phyloP scores from a whole-genome alignment of 2,888 invertebrate genomes.

The Lacanobia wlatinum region DNA sequence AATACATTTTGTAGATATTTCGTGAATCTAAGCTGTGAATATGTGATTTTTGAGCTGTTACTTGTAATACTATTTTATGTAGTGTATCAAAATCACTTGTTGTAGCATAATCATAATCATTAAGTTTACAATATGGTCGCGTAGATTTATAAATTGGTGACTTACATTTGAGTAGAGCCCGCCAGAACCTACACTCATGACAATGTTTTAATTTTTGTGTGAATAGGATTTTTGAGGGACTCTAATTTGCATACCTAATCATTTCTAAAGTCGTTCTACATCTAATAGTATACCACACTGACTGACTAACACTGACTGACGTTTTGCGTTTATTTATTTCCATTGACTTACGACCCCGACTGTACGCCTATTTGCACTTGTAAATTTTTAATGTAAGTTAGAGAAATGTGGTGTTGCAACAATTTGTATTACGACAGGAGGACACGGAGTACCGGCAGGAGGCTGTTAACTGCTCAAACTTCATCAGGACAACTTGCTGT shows the following conservation, averaged over 20 bases:
- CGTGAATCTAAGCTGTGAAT: neutral
- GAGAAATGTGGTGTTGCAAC: conserved; percentile 22
- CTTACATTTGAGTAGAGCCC: neutral
- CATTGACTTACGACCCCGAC: neutral
- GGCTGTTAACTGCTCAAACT: conserved; percentile 39
- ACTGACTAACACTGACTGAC: too few species aligned
- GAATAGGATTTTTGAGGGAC: neutral
- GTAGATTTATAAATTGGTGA: neutral
- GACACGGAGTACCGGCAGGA: neutral
- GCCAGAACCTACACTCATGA: neutral
- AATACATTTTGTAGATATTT: neutral
- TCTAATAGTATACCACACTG: neutral
- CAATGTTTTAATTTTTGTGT: neutral
- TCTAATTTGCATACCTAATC: neutral
- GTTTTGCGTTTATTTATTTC: neutral
- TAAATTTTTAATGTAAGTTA: conserved; percentile 54
- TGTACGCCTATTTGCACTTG: conserved; percentile 13
- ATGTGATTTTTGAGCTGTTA: neutral
- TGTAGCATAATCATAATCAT: neutral
- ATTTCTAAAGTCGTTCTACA: too few species aligned
- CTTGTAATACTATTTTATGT: neutral
- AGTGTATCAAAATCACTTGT: neutral
- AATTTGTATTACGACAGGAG: conserved; percentile 21
- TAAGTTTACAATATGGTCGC: neutral
- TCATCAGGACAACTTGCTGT: conserved; percentile 28